Evolutionary conservation across 2,113 vertebrate genomes (phyloP), one percentile per base, ranked within the genome.

Genomic region (Peromyscus polionotus): DNA sequence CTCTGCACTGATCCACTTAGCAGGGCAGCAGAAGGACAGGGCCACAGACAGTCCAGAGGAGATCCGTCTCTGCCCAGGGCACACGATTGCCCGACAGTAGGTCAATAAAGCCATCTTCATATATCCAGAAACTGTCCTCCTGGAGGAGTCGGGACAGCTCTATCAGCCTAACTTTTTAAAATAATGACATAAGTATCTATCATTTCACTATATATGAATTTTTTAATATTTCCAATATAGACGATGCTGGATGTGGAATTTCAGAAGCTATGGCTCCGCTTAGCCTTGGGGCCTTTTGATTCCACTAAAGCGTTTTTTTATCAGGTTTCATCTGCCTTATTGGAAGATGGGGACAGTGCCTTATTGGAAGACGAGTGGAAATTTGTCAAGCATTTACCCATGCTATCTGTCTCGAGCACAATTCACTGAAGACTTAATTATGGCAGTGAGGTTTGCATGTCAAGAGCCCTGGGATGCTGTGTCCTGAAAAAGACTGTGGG

Each of bases 171-270:
- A 98, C 96, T 96, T 96, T 85, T 97, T 73, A 87, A 93, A 95
- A 95, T 26, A 45, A 93, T 96, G 97, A 97, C 97, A 97, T 97
- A 97, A 98, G 83, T 96, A 98, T 97, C 97, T 98, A 97, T 98
- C 97, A 97, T 98, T 97, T 98, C 97, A 97, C 98, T 90, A 94
- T 96, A 96, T 97, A 97, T 97, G 97, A 98, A 95, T 97, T 97
- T 98, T 98, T 97, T 98, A 96, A 97, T 97, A 98, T 98, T 97
- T 98, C 97, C 97, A 96, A 94, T 93, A 97, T n/a, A 92, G 96
- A 96, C 8, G 93, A 89, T 90, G 70, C 97, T 96, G 97, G 92
- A 97, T 96, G 95, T 93, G 97, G 89, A 94, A 95, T 96, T 96
- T 97, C 97, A 96, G 1, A 45, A 97, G 97, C 90, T 94, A 79